Evolutionary conservation across 92 coral and sea anemone genomes (phyloP).

Genomic region (Plumapathes pennacea): DNA sequence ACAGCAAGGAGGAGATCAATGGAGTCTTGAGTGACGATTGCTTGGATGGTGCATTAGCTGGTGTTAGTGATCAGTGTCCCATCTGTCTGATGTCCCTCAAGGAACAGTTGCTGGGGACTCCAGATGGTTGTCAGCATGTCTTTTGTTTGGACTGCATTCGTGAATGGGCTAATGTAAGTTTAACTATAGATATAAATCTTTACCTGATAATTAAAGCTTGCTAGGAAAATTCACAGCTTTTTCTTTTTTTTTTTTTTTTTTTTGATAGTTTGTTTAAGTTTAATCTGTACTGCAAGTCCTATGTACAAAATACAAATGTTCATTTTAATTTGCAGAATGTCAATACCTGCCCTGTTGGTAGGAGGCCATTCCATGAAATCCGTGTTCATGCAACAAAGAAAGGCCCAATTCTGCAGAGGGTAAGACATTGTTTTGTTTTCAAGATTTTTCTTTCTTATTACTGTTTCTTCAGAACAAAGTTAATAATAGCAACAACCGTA

Average conservation of each 20-base stretch:
- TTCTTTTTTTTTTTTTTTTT: too few species aligned
- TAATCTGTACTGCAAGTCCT: neutral
- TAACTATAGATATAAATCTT: too few species aligned
- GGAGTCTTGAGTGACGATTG: constrained; percentile 37
- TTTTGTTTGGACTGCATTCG: constrained; percentile 89
- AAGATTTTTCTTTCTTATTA: too few species aligned
- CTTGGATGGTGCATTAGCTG: constrained; percentile 26
- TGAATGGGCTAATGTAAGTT: constrained; percentile 99
- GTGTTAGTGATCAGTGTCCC: constrained; percentile 77
- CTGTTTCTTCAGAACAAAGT: too few species aligned
- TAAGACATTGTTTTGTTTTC: constrained; percentile 12
- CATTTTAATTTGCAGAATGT: constrained; percentile 62
- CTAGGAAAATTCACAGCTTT: neutral
- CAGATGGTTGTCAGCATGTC: constrained; percentile 81
- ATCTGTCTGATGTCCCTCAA: constrained; percentile 88
- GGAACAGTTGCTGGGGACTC: constrained; percentile 87
- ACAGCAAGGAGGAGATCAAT: constrained; percentile 29
- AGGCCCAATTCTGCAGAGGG: constrained; percentile 78
- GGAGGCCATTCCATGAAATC: constrained; percentile 75
- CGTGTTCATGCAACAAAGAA: constrained; percentile 72
- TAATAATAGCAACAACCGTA: too few species aligned
- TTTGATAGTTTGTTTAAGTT: too few species aligned
- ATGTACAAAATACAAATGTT: too few species aligned
- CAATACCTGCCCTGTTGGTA: constrained; percentile 95
- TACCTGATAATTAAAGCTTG: neutral